Evolutionary conservation across 2,888 invertebrate species (phyloP), one percentile per base, ranked within the genome.

Genomic region (Tholera decimalis): DNA sequence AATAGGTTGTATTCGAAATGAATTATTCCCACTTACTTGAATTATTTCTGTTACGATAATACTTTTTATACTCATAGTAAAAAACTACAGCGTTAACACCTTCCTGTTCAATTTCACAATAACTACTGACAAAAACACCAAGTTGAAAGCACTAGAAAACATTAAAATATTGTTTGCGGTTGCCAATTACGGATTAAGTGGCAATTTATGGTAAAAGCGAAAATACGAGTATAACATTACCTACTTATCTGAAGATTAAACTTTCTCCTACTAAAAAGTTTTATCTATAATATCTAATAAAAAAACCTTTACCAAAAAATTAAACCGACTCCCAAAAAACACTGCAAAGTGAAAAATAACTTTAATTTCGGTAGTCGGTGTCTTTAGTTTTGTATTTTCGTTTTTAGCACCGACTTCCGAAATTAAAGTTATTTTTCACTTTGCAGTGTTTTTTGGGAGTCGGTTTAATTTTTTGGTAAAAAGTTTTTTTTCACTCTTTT

Each of bases 1-100:
- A 6, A 30, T 5, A 5, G 5, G 30, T 7, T 30, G 30, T 33
- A 13, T 26, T 2, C 13, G 15, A 4, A 20, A 5, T 6, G 0
- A 18, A 35, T 3, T 26, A 11, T 30, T 43, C 9, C 0, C 13
- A 62, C 76, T 51, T 28, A 79, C 79, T 69, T 58, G 59, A 20
- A 69, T 53, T 41, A 37, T 35, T 39, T 82, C 9, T 47, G 18
- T 26, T 13, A 67, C 6, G 5, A 47, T n/a, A 7, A 67, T 46
- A 37, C 28, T 56, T 26, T 63, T 57, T 9, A 15, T 33, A 55
- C 43, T 55, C 53, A 57, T 68, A 41, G 7, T 33, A 35, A 8
- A 30, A 3, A 30, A 2, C 8, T 8, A 30, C 30, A 30, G 15
- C 8, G 8, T 7, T n/a, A 56, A 24, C 9, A 60, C 79, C 35